Evolutionary conservation across 2,797 vertebrate genomes (phyloP).

Genomic region (Rhynchonycteris naso): DNA sequence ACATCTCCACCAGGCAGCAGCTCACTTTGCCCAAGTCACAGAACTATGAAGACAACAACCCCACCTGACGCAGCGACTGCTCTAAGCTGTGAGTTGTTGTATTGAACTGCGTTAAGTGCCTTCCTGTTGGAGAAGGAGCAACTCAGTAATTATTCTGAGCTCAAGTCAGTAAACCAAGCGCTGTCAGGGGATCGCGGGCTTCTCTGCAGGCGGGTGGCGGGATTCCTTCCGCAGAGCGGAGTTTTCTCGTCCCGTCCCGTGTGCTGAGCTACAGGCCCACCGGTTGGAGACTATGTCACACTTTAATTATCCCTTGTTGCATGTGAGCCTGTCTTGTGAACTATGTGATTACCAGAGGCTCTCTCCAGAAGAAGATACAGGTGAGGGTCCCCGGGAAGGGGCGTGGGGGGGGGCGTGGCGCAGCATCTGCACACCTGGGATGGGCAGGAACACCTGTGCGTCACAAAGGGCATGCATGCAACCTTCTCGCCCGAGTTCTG

Average conservation of each 20-base stretch:
- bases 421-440: neutral
- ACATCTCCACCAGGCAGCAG: neutral
- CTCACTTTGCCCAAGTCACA: neutral
- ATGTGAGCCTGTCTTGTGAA: constrained; percentile 81
- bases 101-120: constrained; percentile 79
- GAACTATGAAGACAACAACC: neutral
- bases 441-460: neutral
- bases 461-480: neutral
- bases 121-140: constrained; percentile 74
- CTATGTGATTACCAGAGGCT: constrained; percentile 69
- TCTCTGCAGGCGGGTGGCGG: constrained; percentile 81
- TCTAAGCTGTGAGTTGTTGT: constrained; percentile 71
- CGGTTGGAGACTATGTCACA: constrained; percentile 80
- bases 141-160: constrained; percentile 85
- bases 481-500: neutral
- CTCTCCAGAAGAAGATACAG: constrained; percentile 59
- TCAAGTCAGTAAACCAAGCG: constrained; percentile 82
- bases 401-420: neutral
- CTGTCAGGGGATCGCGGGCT: constrained; percentile 79
- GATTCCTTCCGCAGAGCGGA: constrained; percentile 77
- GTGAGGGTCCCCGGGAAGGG: neutral
- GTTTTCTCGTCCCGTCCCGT: constrained; percentile 80
- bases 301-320: constrained; percentile 83
- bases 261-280: constrained; percentile 84
- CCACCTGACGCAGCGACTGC: neutral